Evolutionary conservation across 1,140 invertebrate genomes (phyloP).

Genomic region (Pogonus chalceus): DNA sequence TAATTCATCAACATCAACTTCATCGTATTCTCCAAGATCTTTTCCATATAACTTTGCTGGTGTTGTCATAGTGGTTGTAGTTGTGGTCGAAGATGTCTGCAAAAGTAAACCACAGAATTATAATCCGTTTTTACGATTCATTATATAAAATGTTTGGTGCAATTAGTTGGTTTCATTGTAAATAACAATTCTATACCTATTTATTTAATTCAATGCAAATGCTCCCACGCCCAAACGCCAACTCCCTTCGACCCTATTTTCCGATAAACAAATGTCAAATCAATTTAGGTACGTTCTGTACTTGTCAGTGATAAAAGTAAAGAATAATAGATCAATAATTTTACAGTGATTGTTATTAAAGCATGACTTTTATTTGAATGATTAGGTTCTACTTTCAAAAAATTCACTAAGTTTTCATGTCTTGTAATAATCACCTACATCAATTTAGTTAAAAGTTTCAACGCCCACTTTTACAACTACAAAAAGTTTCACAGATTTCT

Average conservation of each 20-base stretch:
- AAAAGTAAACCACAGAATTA: slow-evolving; percentile 32
- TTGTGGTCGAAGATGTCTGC: slow-evolving; percentile 75
- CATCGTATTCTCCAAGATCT: slow-evolving; percentile 87
- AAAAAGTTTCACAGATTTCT: too few relatives aligned
- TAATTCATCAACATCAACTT: slow-evolving; percentile 95
- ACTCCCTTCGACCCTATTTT: slow-evolving; percentile 7
- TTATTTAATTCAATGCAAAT: slow-evolving; percentile 5
- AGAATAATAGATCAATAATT: background rate
- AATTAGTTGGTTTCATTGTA: background rate
- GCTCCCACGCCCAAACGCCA: slow-evolving; percentile 10
- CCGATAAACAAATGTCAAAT: background rate
- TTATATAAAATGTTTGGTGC: background rate
- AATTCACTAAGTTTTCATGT: background rate
- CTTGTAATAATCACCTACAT: background rate
- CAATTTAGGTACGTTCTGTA: too few relatives aligned
- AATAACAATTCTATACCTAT: slow-evolving; percentile 9
- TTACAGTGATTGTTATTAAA: background rate
- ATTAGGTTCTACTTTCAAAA: too few relatives aligned
- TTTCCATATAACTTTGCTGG: slow-evolving; percentile 84
- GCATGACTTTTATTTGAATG: background rate
- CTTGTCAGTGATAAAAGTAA: background rate
- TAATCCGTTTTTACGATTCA: slow-evolving; percentile 4
- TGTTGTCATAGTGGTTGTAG: slow-evolving; percentile 78
- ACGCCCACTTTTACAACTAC: slow-evolving; percentile 1
- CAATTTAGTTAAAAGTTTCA: background rate